Conservation (phyloP, 2,113 vertebrate species). For the Paratilapia polleni region DNA sequence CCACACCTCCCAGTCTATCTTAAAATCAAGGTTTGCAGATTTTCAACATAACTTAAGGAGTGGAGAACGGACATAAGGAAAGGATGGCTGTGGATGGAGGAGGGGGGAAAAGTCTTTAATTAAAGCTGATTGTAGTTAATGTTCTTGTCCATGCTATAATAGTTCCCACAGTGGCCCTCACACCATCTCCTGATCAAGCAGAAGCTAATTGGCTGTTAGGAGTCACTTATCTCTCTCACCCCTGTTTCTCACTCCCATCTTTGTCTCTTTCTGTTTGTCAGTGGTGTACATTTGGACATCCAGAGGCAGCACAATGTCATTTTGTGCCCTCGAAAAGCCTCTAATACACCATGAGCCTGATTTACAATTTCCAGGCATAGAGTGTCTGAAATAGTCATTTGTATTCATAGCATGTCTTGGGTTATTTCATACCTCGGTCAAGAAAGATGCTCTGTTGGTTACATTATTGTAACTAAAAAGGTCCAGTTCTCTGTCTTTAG, state of each 20-base stretch:
- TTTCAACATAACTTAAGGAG: slow-evolving; percentile 1
- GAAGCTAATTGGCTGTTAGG: slow-evolving; percentile 65
- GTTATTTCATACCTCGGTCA: slow-evolving; percentile 12
- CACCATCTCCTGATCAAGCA: slow-evolving; percentile 54
- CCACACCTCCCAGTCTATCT: background rate
- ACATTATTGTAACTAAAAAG: slow-evolving; percentile 6
- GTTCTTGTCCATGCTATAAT: slow-evolving; percentile 55
- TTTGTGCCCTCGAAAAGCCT: slow-evolving; percentile 23
- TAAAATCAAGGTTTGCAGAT: slow-evolving; percentile 21
- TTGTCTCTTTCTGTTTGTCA: background rate
- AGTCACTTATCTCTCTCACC: slow-evolving; percentile 27
- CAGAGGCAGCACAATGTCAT: slow-evolving; percentile 33
- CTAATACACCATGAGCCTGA: slow-evolving; percentile 40
- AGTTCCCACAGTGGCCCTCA: slow-evolving; percentile 51
- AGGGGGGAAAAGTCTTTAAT: slow-evolving; percentile 54
- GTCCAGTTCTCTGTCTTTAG: background rate
- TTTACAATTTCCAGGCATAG: slow-evolving; percentile 38
- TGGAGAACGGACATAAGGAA: background rate
- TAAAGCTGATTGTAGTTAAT: slow-evolving; percentile 69
- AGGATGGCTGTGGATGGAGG: background rate
- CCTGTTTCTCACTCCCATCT: background rate
- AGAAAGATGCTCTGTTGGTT: background rate
- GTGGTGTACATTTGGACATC: slow-evolving; percentile 35
- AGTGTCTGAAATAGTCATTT: slow-evolving; percentile 6
- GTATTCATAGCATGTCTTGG: slow-evolving; percentile 19